phyloP scores from a whole-genome alignment of 2,888 invertebrate species.

The Theristus sp. region DNA sequence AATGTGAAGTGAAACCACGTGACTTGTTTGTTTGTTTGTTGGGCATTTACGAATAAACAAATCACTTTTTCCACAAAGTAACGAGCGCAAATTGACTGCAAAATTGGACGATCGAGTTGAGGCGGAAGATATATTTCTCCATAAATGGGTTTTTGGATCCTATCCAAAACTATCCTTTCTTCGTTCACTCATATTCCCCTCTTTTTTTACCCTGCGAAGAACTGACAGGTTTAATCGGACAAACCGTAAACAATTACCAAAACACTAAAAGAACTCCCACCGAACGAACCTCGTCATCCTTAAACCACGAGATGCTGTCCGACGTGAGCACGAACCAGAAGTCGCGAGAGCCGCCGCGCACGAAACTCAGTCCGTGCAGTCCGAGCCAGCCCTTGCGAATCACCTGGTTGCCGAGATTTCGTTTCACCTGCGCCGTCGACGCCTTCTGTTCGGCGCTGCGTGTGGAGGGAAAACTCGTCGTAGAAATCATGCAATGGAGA shows the following conservation, averaged over 20 bases:
- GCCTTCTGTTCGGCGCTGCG: constrained; percentile 71
- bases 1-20: too few relatives aligned
- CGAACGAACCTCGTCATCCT: constrained; percentile 72
- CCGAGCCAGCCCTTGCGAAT: constrained; percentile 98
- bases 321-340: constrained; percentile 99
- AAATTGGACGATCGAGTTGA: too few relatives aligned
- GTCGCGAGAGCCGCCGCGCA: constrained; percentile 96
- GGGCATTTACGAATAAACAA: too few relatives aligned
- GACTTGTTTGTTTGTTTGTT: too few relatives aligned
- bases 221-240: not conserved
- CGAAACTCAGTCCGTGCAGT: constrained; percentile 94
- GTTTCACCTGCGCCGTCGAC: constrained; percentile 40
- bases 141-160: not conserved
- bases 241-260: not conserved
- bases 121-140: too few relatives aligned
- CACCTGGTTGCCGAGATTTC: constrained; percentile 78
- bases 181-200: not conserved
- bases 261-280: not conserved
- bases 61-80: too few relatives aligned
- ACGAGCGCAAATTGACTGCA: too few relatives aligned
- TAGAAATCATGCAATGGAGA: too few relatives aligned
- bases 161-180: not conserved
- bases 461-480: too few relatives aligned
- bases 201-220: not conserved
- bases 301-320: constrained; percentile 95